Evolutionary conservation across 2,797 vertebrate genomes (phyloP).

Genomic region (Amblyraja radiata): DNA sequence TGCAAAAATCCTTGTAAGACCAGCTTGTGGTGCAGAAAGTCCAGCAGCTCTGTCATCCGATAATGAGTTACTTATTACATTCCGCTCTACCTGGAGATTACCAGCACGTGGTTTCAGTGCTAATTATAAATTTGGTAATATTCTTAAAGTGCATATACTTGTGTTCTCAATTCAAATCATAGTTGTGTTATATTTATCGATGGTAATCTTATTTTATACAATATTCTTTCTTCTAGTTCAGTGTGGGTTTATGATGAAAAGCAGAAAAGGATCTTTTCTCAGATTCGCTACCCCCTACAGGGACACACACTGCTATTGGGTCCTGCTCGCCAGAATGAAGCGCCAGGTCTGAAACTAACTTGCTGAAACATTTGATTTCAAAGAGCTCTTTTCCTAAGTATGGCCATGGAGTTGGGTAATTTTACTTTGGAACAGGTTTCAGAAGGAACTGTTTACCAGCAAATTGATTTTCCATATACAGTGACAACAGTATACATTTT

Average conservation of each 20-base stretch:
- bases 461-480: background rate
- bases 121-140: constrained; percentile 17
- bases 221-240: constrained; percentile 2
- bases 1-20: background rate
- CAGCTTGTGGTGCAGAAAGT: constrained; percentile 28
- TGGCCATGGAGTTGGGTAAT: background rate
- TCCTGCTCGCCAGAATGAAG: background rate
- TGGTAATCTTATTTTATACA: background rate
- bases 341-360: background rate
- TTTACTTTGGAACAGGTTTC: background rate
- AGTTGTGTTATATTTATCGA: background rate
- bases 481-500: background rate
- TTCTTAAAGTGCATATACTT: background rate
- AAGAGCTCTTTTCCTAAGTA: background rate
- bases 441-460: background rate
- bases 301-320: background rate
- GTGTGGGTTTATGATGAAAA: background rate
- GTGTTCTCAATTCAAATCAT: background rate
- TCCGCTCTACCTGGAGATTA: background rate
- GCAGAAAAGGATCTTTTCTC: background rate
- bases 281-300: no score
- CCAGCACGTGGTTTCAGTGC: background rate
- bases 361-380: background rate
- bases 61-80: background rate
- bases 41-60: background rate